phyloP scores from a whole-genome alignment of 2,888 invertebrate genomes.

The Chalcosyrphus nemorum region DNA sequence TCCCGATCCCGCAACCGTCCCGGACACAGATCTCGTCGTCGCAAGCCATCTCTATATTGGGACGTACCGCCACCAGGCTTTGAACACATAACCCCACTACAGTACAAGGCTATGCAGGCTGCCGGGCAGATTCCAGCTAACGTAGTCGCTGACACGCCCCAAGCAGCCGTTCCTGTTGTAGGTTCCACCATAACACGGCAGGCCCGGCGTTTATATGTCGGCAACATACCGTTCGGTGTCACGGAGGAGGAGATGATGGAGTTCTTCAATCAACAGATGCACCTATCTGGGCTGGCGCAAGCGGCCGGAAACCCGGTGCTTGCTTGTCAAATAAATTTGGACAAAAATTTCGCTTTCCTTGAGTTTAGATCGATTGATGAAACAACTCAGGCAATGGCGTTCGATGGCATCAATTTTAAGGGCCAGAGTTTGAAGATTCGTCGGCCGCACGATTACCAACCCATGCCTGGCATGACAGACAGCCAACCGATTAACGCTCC shows the following conservation, averaged over 20 bases:
- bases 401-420: slow-evolving; percentile 99
- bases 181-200: slow-evolving; percentile 98
- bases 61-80: slow-evolving; percentile 99
- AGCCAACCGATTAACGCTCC: slow-evolving; percentile 93
- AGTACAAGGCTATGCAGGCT: slow-evolving; percentile 94
- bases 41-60: slow-evolving; percentile 98
- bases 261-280: slow-evolving; percentile 99
- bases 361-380: slow-evolving; percentile 99
- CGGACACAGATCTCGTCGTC: slow-evolving; percentile 85
- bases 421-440: slow-evolving; percentile 98
- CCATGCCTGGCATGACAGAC: slow-evolving; percentile 97
- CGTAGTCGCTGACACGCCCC: slow-evolving; percentile 94
- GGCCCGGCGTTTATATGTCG: slow-evolving; percentile 96
- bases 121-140: slow-evolving; percentile 98
- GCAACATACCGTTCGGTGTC: slow-evolving; percentile 99
- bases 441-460: slow-evolving; percentile 98
- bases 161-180: slow-evolving; percentile 98
- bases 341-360: slow-evolving; percentile 99
- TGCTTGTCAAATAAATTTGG: slow-evolving; percentile 98
- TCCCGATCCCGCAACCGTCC: slow-evolving; percentile 79
- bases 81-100: slow-evolving; percentile 98
- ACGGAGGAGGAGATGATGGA: slow-evolving; percentile 99
- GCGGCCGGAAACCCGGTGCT: slow-evolving; percentile 99
- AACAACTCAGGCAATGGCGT: slow-evolving; percentile 99
- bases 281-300: slow-evolving; percentile 97